These are phyloP conservation scores for Clarias batrachus DNA, from an alignment of 2,113 vertebrate genomes.

Conservation along the genomic window DNA sequence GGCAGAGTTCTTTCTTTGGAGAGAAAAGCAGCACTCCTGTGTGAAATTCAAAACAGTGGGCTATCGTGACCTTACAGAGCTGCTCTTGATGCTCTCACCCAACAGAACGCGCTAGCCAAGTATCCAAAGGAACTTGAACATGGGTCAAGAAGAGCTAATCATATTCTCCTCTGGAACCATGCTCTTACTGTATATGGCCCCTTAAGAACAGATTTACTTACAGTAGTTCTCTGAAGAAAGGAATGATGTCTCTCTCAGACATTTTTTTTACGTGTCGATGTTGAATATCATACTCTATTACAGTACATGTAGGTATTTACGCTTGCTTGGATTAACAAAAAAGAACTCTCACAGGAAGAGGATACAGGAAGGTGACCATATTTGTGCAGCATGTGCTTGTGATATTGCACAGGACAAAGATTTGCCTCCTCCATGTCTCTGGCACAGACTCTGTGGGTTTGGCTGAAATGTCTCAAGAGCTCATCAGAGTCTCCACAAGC, in stretches of 20 bases:
- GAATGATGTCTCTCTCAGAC: not conserved
- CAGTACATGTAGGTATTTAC: not conserved
- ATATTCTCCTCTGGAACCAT: not conserved
- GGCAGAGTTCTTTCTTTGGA: slow-evolving; percentile 34
- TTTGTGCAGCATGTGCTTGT: slow-evolving; percentile 35
- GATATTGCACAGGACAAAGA: slow-evolving; percentile 30
- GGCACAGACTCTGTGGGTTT: slow-evolving; percentile 8
- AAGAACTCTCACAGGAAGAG: slow-evolving; percentile 30
- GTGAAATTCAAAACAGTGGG: slow-evolving; percentile 39
- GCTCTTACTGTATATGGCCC: no score
- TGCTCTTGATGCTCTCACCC: not conserved
- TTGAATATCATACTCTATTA: not conserved
- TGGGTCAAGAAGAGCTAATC: not conserved
- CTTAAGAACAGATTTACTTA: not conserved
- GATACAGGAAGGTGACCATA: slow-evolving; percentile 55
- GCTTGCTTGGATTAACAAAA: not conserved
- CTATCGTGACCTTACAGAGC: slow-evolving; percentile 28
- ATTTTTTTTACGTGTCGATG: not conserved
- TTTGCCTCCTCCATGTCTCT: slow-evolving; percentile 28
- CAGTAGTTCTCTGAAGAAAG: not conserved
- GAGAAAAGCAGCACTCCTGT: slow-evolving; percentile 39
- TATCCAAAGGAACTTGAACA: not conserved
- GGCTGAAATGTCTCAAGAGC: slow-evolving; percentile 30
- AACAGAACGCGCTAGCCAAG: not conserved
- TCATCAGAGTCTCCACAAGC: slow-evolving; percentile 24